These are phyloP conservation scores for Coleophora flavipennella DNA, from an alignment of 2,888 invertebrate genomes.

Conservation along the genomic window DNA sequence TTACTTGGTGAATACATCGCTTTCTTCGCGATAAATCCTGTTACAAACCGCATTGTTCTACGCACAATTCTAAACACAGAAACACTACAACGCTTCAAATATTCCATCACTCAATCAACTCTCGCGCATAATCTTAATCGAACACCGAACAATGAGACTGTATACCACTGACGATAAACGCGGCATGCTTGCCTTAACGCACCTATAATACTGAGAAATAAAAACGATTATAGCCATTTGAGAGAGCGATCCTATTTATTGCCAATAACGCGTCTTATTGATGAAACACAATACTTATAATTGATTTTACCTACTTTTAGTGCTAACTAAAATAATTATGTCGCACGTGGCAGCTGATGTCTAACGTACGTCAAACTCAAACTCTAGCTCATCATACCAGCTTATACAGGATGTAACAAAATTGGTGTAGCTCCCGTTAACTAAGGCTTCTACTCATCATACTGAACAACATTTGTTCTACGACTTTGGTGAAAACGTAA, in stretches of 20 bases:
- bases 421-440: too few species aligned
- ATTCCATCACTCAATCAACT: constrained; percentile 26
- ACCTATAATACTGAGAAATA: constrained; percentile 33
- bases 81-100: constrained; percentile 18
- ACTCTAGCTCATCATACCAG: too few species aligned
- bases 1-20: constrained; percentile 34
- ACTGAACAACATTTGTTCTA: too few species aligned
- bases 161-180: constrained; percentile 18
- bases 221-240: constrained; percentile 15
- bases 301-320: too few species aligned
- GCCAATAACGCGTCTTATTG: constrained; percentile 18
- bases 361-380: too few species aligned
- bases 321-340: too few species aligned
- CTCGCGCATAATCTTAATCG: constrained; percentile 15
- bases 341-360: constrained; percentile 20
- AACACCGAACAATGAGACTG: constrained; percentile 17
- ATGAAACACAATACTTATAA: constrained; percentile 19
- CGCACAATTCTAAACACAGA: constrained; percentile 16
- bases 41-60: constrained; percentile 22
- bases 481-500: too few species aligned
- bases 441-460: too few species aligned
- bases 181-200: constrained; percentile 37
- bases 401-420: too few species aligned
- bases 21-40: constrained; percentile 14
- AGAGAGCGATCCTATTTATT: constrained; percentile 23